These are phyloP conservation scores for Trichonephila clavipes DNA, from an alignment of 1,140 invertebrate genomes.

Conservation along the genomic window DNA sequence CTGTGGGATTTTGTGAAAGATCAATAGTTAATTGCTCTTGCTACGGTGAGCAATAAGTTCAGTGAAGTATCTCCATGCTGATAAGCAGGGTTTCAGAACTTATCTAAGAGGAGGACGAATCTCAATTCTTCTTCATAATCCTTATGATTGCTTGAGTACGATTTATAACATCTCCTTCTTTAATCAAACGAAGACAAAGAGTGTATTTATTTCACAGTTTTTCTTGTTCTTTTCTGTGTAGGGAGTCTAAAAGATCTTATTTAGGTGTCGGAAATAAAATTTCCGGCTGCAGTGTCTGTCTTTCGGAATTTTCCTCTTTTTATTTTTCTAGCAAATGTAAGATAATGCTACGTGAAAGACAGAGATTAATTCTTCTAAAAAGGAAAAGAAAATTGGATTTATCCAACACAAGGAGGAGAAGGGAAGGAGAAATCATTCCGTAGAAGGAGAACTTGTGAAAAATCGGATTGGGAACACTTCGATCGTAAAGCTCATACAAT, in stretches of 20 bases:
- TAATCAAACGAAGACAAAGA: conserved; percentile 45
- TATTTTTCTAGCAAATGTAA: background rate
- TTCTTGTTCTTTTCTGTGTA: background rate
- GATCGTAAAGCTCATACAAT: conserved; percentile 42
- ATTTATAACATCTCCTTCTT: conserved; percentile 51
- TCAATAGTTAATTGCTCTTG: conserved; percentile 55
- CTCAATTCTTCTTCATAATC: conserved; percentile 55
- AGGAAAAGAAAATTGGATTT: conserved; percentile 41
- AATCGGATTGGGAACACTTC: conserved; percentile 27
- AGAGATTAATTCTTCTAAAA: conserved; percentile 57
- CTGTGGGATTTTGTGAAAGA: conserved; percentile 22
- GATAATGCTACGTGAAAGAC: conserved; percentile 58
- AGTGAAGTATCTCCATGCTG: conserved; percentile 46
- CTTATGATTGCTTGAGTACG: conserved; percentile 38
- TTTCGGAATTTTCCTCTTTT: background rate
- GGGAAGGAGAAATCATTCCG: background rate
- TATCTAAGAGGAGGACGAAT: background rate
- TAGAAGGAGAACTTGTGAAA: conserved; percentile 13
- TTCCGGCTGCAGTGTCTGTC: conserved; percentile 23
- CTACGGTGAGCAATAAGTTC: conserved; percentile 26
- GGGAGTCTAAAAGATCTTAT: conserved; percentile 58
- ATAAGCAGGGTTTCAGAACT: conserved; percentile 39
- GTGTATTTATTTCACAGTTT: conserved; percentile 8
- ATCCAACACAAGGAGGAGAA: background rate
- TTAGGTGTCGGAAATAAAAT: conserved; percentile 61